phyloP scores from a whole-genome alignment of 2,888 invertebrate genomes.

The Pemphredon lugubris region DNA sequence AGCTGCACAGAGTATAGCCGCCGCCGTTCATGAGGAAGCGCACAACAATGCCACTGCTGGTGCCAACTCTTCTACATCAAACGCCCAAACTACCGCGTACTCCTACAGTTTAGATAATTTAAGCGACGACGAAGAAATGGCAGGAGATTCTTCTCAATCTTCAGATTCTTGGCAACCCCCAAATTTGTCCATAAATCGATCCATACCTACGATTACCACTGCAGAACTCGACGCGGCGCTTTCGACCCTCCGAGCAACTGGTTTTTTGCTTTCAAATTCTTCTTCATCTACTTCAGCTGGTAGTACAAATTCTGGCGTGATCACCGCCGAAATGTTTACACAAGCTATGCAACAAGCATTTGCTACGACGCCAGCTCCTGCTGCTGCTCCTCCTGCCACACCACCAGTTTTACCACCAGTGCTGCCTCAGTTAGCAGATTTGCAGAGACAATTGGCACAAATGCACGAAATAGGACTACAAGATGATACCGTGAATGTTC shows the following conservation, averaged over 20 bases:
- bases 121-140: constrained; percentile 84
- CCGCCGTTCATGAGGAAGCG: constrained; percentile 82
- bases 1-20: constrained; percentile 86
- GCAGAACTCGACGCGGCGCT: constrained; percentile 89
- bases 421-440: constrained; percentile 65
- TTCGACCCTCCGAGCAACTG: constrained; percentile 83
- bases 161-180: constrained; percentile 79
- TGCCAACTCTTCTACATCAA: constrained; percentile 65
- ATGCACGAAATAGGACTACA: constrained; percentile 96
- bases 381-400: constrained; percentile 60
- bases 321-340: constrained; percentile 90
- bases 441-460: constrained; percentile 85
- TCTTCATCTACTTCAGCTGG: constrained; percentile 65
- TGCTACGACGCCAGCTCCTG: constrained; percentile 69
- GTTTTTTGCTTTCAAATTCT: constrained; percentile 65
- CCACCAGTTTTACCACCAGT: constrained; percentile 63
- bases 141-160: constrained; percentile 81
- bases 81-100: constrained; percentile 79
- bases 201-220: constrained; percentile 84
- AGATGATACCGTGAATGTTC: constrained; percentile 91
- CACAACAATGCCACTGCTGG: constrained; percentile 68
- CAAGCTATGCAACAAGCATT: constrained; percentile 90
- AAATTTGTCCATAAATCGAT: constrained; percentile 62
- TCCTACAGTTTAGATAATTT: constrained; percentile 83
- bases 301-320: constrained; percentile 79